Evolutionary conservation across 2,797 vertebrate species (phyloP), one percentile per base, ranked within the genome.

Genomic region (Halcyon leucocephala): DNA sequence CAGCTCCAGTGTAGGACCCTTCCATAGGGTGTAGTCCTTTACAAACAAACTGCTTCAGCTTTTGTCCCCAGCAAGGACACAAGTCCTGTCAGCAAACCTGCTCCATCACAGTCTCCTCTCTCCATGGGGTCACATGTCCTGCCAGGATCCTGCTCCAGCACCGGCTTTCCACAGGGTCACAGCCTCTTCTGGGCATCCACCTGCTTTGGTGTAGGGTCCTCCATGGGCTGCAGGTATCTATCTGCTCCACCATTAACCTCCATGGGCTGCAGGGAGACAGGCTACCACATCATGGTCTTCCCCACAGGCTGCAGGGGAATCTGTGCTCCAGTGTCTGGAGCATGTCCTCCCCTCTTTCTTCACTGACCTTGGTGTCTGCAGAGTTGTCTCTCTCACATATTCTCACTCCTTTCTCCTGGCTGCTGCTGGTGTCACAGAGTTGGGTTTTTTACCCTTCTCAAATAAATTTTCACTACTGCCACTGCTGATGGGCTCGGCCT

Each of bases 401-500:
- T 67, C 20, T 33, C 14, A 54, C 16, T 55, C 41, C 17, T 48
- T 21, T 41, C 18, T 55, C 39, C 35, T 37, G 35, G 11, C 51
- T 65, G 24, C 12, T 65, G 10, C 19, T 58, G 44, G 20, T 66
- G 28, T 51, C 12, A 35, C 12, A 35, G 6, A 17, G 44, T 33
- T 78, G 44, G 1, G 1, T 25, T 60, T 54, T 48, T 4, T 5
- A 35, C 22, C 19, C 48, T 85, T 73, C 31, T 74, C 49, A 62
- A 49, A 14, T 61, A 21, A 6, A 2, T 29, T 44, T 10, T 51
- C 54, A 1, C 12, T 86, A 31, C 24, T 33, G 44, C 16, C 0
- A 0, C 9, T 4, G 0, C 22, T 55, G 26, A 55, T 21, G 12
- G 22, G 41, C 16, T 42, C 16, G 17, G 41, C 8, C 19, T 61